Conservation (phyloP, 2,888 invertebrate species). For the Drosophila pegasa region DNA sequence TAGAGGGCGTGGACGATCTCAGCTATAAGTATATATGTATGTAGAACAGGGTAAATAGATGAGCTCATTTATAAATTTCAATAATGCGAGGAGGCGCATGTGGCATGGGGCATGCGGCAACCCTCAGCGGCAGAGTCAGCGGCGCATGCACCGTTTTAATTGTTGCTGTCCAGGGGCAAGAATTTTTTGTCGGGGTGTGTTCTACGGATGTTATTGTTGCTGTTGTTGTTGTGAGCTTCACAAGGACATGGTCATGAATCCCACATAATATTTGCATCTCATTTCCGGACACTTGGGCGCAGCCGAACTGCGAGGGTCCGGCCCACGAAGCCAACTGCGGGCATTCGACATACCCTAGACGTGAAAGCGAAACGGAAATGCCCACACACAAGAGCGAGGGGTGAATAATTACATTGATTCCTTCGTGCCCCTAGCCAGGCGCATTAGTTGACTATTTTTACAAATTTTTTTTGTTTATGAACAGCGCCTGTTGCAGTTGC, state of each 20-base stretch:
- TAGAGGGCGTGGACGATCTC: conserved; percentile 36
- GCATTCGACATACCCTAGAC: conserved; percentile 24
- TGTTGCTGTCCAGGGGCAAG: conserved; percentile 56
- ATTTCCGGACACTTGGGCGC: conserved; percentile 84
- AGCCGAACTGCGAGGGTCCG: conserved; percentile 56
- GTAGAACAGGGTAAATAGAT: conserved; percentile 48
- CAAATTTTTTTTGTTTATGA: conserved; percentile 2
- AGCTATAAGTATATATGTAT: background rate
- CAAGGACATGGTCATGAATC: conserved; percentile 83
- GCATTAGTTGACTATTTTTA: conserved; percentile 7
- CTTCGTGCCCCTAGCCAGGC: conserved; percentile 40
- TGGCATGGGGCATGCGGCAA: conserved; percentile 48
- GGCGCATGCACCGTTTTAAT: conserved; percentile 67
- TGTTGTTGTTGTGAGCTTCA: conserved; percentile 51
- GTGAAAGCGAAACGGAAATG: conserved; percentile 68
- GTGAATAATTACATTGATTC: conserved; percentile 76
- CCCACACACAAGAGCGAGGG: conserved; percentile 58
- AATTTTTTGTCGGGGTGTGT: conserved; percentile 42
- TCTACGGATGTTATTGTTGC: conserved; percentile 24
- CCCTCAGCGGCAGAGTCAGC: conserved; percentile 67
- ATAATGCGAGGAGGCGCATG: conserved; percentile 45
- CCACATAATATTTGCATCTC: conserved; percentile 85
- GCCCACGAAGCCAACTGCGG: conserved; percentile 49
- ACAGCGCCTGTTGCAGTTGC: conserved; percentile 20
- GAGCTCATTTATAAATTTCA: conserved; percentile 59